phyloP scores from a whole-genome alignment of 2,113 vertebrate species.

The Fulmarus glacialis region DNA sequence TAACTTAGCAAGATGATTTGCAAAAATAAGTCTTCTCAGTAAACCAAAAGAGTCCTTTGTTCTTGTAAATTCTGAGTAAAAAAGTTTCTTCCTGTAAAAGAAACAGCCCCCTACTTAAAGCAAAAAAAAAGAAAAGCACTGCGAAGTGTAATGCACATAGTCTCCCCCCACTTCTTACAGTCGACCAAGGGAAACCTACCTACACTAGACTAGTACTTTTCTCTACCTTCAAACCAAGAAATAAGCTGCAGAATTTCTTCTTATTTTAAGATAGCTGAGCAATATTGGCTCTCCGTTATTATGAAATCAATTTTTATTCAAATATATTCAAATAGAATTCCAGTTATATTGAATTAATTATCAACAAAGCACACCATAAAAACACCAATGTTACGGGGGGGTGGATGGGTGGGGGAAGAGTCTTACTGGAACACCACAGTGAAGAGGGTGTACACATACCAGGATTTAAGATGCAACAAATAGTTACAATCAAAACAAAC shows the following conservation, averaged over 20 bases:
- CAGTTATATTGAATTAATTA: not conserved
- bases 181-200: fast-evolving
- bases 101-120: not conserved
- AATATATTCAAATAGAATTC: not conserved
- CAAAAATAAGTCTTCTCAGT: not conserved
- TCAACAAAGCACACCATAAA: not conserved
- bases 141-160: not conserved
- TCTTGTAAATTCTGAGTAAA: not conserved
- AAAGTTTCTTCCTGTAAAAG: not conserved
- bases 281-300: not conserved
- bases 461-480: not conserved
- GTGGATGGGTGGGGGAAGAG: not conserved
- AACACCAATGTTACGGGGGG: fast-evolving
- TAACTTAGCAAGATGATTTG: not conserved
- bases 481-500: not conserved
- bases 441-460: not conserved
- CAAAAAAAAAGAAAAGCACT: not conserved
- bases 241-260: not conserved
- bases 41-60: not conserved
- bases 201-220: not conserved
- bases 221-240: not conserved
- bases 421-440: not conserved
- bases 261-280: not conserved
- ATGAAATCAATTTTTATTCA: not conserved
- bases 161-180: not conserved